Percentiles rank a stretch among this genome's conserved stretches.
Evolutionary conservation across 2,888 invertebrate genomes (phyloP).

Genomic region (Lypha dubia): DNA sequence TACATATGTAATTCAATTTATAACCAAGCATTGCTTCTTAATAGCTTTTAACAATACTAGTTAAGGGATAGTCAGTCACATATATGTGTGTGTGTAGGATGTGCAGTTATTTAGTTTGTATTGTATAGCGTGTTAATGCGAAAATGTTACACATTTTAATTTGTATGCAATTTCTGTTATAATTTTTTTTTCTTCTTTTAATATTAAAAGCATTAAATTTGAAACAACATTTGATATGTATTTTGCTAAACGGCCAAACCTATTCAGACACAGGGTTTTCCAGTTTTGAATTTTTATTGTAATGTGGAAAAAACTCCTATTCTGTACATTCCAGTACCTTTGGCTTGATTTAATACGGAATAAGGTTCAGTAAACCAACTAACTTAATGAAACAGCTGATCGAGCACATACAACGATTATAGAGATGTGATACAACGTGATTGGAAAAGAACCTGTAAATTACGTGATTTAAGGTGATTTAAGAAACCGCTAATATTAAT

Average conservation of each 20-base stretch:
- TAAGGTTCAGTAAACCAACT: no score
- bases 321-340: no score
- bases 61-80: conserved; percentile 25
- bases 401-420: no score
- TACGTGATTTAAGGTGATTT: no score
- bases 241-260: conserved; percentile 7
- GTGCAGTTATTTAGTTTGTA: background rate
- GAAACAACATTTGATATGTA: background rate
- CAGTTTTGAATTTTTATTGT: background rate
- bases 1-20: no score
- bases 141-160: conserved; percentile 16
- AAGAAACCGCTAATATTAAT: no score
- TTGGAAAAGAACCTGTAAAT: no score
- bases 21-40: background rate
- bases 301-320: background rate
- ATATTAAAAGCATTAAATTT: background rate
- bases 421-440: no score
- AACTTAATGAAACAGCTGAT: no score
- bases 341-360: no score
- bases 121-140: conserved; percentile 7
- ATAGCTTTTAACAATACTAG: conserved; percentile 9
- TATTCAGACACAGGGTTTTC: background rate
- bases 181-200: background rate
- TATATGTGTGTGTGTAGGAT: background rate
- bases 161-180: conserved; percentile 2